Evolutionary conservation across 2,888 invertebrate species (phyloP).

Genomic region (Geophilus truncorum): DNA sequence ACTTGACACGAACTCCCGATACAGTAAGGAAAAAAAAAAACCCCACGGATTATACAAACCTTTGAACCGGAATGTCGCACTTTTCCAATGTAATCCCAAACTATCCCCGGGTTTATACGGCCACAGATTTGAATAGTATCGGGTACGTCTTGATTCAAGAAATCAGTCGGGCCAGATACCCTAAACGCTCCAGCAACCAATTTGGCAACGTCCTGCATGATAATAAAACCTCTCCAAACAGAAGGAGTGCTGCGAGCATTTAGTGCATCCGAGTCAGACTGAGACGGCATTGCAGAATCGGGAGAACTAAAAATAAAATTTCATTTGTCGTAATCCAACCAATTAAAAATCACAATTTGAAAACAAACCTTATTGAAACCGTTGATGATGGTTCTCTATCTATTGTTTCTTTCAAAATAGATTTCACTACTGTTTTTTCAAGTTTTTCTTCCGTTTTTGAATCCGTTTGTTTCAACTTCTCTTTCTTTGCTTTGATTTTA

Average conservation of each 20-base stretch:
- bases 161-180: slow-evolving; percentile 50
- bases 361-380: slow-evolving; percentile 57
- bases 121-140: slow-evolving; percentile 76
- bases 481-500: slow-evolving; percentile 35
- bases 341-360: neutral
- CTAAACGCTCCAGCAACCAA: slow-evolving; percentile 77
- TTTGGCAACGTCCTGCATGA: slow-evolving; percentile 85
- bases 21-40: too few species aligned
- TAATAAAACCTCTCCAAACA: slow-evolving; percentile 77
- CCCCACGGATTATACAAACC: slow-evolving; percentile 40
- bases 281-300: slow-evolving; percentile 45
- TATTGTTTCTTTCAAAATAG: slow-evolving; percentile 34
- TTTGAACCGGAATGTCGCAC: slow-evolving; percentile 82
- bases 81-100: slow-evolving; percentile 87
- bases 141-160: slow-evolving; percentile 59
- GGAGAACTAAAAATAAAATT: slow-evolving; percentile 43
- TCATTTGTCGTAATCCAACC: neutral
- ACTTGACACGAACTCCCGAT: too few species aligned
- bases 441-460: slow-evolving; percentile 38
- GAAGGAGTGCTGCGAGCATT: slow-evolving; percentile 46
- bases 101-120: slow-evolving; percentile 80
- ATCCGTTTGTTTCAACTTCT: neutral
- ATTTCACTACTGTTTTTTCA: slow-evolving; percentile 16
- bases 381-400: slow-evolving; percentile 78
- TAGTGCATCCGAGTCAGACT: slow-evolving; percentile 36